Evolutionary conservation across 2,888 invertebrate genomes (phyloP).

Genomic region (Aphrophora alni): DNA sequence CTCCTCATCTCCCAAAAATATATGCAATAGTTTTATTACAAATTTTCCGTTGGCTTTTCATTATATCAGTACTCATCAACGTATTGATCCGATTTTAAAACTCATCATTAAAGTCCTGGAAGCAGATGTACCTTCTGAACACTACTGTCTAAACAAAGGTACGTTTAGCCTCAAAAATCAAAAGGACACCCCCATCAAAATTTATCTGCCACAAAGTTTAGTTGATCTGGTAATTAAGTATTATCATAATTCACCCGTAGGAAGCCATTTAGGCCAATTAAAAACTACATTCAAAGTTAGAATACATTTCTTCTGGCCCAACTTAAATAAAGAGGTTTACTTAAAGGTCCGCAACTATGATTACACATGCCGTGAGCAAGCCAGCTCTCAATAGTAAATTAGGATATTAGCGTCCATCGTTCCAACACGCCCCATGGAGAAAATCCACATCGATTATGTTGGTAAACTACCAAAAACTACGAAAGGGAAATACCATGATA

Average conservation of each 20-base stretch:
- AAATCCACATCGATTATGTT: slow-evolving; percentile 20
- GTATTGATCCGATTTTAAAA: not conserved
- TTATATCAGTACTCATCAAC: not conserved
- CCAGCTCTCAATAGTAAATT: slow-evolving; percentile 24
- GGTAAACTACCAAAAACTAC: slow-evolving; percentile 18
- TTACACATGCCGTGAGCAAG: slow-evolving; percentile 12
- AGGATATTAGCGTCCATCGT: slow-evolving; percentile 9
- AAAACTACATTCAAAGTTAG: not conserved
- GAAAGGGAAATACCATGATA: slow-evolving; percentile 4
- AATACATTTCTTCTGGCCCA: slow-evolving; percentile 3
- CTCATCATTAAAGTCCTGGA: not conserved
- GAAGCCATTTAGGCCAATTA: slow-evolving; percentile 3
- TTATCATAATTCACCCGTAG: slow-evolving; percentile 13
- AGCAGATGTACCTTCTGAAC: not conserved
- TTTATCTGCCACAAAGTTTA: not conserved
- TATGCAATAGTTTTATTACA: not conserved
- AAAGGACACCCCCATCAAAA: not conserved
- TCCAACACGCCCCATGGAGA: slow-evolving; percentile 11
- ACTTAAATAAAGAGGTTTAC: slow-evolving; percentile 12
- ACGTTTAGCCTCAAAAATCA: not conserved
- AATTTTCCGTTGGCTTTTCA: slow-evolving; percentile 16
- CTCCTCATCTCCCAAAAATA: not conserved
- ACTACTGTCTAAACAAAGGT: not conserved
- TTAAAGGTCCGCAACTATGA: not conserved
- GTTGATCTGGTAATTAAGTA: not conserved